Evolutionary conservation across 2,888 invertebrate species (phyloP).

Genomic region (Papilio gigon): DNA sequence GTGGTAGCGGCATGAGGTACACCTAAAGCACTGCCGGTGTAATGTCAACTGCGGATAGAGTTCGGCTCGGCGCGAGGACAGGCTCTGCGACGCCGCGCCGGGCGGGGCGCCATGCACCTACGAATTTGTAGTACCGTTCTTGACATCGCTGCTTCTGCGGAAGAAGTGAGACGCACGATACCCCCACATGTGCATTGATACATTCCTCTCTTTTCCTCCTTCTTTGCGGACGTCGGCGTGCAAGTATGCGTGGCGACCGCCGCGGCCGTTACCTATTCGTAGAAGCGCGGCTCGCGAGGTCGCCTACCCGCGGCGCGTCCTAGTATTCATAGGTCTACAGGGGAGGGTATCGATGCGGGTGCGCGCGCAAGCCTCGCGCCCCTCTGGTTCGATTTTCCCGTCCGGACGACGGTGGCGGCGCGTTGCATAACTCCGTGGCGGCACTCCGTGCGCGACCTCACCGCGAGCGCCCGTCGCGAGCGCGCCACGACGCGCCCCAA

Average conservation of each 20-base stretch:
- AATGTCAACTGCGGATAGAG: slow-evolving; percentile 65
- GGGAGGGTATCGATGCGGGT: slow-evolving; percentile 66
- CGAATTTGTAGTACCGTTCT: slow-evolving; percentile 46
- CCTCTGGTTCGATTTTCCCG: slow-evolving; percentile 73
- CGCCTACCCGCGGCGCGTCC: slow-evolving; percentile 51
- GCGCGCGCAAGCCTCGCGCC: slow-evolving; percentile 73
- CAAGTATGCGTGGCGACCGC: slow-evolving; percentile 38
- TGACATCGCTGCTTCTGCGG: slow-evolving; percentile 48
- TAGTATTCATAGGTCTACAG: slow-evolving; percentile 48
- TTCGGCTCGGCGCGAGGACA: slow-evolving; percentile 51
- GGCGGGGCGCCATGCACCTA: slow-evolving; percentile 50
- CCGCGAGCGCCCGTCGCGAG: slow-evolving; percentile 78
- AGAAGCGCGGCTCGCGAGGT: slow-evolving; percentile 51
- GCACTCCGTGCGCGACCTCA: slow-evolving; percentile 81
- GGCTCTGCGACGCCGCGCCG: slow-evolving; percentile 56
- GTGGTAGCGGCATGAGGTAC: slow-evolving; percentile 40
- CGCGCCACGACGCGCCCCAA: slow-evolving; percentile 63
- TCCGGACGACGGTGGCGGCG: slow-evolving; percentile 75
- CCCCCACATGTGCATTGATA: slow-evolving; percentile 18
- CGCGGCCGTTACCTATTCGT: slow-evolving; percentile 47
- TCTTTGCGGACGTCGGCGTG: slow-evolving; percentile 28
- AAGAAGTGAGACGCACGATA: slow-evolving; percentile 47
- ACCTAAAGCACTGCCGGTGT: slow-evolving; percentile 59
- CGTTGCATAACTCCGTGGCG: slow-evolving; percentile 79
- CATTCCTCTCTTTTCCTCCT: slow-evolving; percentile 7